Base-by-base conservation (phyloP, 2,113 vertebrate genomes). In the Potamarius usumacintae region DNA sequence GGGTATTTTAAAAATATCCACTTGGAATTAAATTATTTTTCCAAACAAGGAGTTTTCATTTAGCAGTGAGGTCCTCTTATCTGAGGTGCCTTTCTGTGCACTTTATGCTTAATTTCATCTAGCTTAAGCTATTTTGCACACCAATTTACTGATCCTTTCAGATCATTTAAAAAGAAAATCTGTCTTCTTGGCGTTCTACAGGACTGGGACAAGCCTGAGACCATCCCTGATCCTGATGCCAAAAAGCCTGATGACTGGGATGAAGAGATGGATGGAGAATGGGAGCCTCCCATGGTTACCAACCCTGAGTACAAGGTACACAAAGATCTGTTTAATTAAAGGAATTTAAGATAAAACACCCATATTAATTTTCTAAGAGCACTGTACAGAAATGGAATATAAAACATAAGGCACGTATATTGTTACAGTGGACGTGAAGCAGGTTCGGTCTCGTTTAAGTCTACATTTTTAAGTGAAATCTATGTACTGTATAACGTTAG, bases 231-330 rank as follows among this genome's bases (percentile, higher is more conserved):
- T 92, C 96, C 95, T n/a, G 94, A 96, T 22, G 95, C 96, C 65
- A 96, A 96, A 92, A 97, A 96, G 90, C 97, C 96, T 0, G 94
- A 96, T 0, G 94, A 97, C 92, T 96, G 96, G 96, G 95, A 97
- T 25, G 95, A 96, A 2, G 96, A 93, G 76, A 96, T 97, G 95
- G 97, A 97, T 65, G 96, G 96, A 14, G 94, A 96, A 65, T 97
- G 96, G 96, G 96, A 97, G 91, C 94, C 95, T 0, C 94, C 96
- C 0, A 93, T 96, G 95, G 94, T 96, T 85, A 90, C 93, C 25
- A 97, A 97, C 88, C 93, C 94, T 18, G 95, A 96, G 5, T 97
- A 96, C 89, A 96, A 96, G 94, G 96, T 97, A 88, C 15, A n/a
- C 22, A 78, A 42, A 7, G 8, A 18, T 84, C 27, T 7, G 30